A percentile compares a stretch with the other conserved stretches of the same genome.
phyloP scores from a whole-genome alignment of 2,888 invertebrate genomes.

The Halictus ligatus region DNA sequence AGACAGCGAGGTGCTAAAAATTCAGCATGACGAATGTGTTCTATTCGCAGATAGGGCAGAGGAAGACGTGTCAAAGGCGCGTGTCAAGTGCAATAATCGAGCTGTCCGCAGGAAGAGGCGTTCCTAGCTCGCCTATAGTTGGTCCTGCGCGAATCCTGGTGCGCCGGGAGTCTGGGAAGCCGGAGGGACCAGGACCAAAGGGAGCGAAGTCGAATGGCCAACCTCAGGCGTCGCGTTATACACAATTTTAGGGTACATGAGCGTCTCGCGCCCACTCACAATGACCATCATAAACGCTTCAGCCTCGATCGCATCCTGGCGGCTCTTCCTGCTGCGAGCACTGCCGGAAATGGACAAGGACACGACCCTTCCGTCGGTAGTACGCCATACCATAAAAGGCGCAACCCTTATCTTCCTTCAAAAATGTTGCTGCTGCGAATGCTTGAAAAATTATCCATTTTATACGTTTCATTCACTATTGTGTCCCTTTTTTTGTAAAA shows the following conservation, averaged over 20 bases:
- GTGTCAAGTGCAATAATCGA: slow-evolving; percentile 56
- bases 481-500: no score
- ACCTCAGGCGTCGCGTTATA: slow-evolving; percentile 70
- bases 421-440: not conserved
- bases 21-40: no score
- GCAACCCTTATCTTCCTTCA: not conserved
- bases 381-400: slow-evolving; percentile 5
- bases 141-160: slow-evolving; percentile 55
- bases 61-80: slow-evolving; percentile 27
- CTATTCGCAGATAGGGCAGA: no score
- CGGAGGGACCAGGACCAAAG: slow-evolving; percentile 6
- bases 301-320: slow-evolving; percentile 16
- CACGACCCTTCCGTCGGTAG: not conserved
- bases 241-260: slow-evolving; percentile 81
- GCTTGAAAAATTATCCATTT: not conserved
- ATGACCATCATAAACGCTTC: slow-evolving; percentile 41
- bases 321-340: slow-evolving; percentile 45
- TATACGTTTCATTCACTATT: not conserved
- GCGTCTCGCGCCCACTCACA: slow-evolving; percentile 72
- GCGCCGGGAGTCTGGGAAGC: slow-evolving; percentile 33
- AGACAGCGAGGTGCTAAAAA: no score
- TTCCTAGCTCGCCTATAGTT: slow-evolving; percentile 25
- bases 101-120: slow-evolving; percentile 43
- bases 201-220: slow-evolving; percentile 66
- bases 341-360: slow-evolving; percentile 31